Evolutionary conservation across 2,797 vertebrate species (phyloP).

Genomic region (Momotus momota): DNA sequence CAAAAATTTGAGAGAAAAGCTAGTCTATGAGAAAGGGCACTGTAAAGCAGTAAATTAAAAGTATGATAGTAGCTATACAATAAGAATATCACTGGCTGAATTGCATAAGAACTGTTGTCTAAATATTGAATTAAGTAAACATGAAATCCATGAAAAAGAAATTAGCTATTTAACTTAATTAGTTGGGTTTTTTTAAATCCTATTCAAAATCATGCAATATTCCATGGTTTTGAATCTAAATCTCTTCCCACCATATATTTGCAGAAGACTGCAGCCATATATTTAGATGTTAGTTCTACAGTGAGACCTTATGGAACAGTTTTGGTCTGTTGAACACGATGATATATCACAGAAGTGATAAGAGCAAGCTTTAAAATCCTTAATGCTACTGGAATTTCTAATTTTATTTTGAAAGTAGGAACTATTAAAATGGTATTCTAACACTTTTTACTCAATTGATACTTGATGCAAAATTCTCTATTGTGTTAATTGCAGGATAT

Average conservation of each 20-base stretch:
- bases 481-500: not conserved
- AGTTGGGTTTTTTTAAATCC: not conserved
- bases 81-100: not conserved
- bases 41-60: not conserved
- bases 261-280: not conserved
- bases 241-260: not conserved
- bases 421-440: not conserved
- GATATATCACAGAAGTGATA: not conserved
- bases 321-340: not conserved
- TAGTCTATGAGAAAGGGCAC: not conserved
- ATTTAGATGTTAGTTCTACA: not conserved
- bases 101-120: not conserved
- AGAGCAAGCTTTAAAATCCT: not conserved
- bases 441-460: not conserved
- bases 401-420: not conserved
- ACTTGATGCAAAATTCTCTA: not conserved
- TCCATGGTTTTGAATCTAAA: rapidly evolving
- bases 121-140: not conserved
- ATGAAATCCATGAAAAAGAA: not conserved
- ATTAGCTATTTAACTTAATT: not conserved
- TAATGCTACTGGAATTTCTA: not conserved
- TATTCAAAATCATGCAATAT: not conserved
- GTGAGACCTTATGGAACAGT: not conserved
- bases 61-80: not conserved
- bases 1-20: not conserved